phyloP scores from a whole-genome alignment of 2,113 vertebrate species.

The Prionailurus bengalensis region DNA sequence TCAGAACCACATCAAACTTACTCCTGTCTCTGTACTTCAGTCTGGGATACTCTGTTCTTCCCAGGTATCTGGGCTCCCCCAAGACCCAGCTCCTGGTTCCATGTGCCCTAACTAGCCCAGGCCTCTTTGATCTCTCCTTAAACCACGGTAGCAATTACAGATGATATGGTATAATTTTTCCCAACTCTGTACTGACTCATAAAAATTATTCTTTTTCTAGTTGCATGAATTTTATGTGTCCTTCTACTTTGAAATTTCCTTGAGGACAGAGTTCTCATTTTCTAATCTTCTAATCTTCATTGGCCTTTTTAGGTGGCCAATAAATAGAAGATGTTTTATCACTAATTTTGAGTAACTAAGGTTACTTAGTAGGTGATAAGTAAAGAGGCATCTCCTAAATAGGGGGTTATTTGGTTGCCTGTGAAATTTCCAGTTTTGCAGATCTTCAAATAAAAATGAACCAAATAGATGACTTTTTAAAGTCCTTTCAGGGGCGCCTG shows the following conservation, averaged over 20 bases:
- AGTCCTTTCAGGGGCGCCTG: background rate
- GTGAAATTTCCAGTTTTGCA: constrained; percentile 12
- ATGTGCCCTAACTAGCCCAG: background rate
- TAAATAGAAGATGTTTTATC: background rate
- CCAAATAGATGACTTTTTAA: background rate
- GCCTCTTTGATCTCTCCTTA: background rate
- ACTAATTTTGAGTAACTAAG: background rate
- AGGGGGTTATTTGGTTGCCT: background rate
- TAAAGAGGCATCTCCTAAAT: background rate
- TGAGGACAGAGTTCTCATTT: constrained; percentile 28
- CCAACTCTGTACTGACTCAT: background rate
- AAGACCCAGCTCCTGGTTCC: background rate
- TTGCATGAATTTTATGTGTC: background rate
- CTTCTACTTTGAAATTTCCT: background rate
- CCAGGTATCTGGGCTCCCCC: background rate
- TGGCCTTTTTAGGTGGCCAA: background rate
- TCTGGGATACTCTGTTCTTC: background rate
- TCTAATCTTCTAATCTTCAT: background rate
- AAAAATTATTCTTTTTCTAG: background rate
- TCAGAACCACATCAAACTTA: background rate
- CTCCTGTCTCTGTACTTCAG: background rate
- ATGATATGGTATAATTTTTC: background rate
- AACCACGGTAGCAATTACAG: background rate
- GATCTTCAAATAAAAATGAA: constrained; percentile 40
- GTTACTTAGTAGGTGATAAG: background rate